A percentile compares a stretch with the other conserved stretches of the same genome.
Conservation (phyloP, 2,113 vertebrate species). For the Tor tambroides region DNA sequence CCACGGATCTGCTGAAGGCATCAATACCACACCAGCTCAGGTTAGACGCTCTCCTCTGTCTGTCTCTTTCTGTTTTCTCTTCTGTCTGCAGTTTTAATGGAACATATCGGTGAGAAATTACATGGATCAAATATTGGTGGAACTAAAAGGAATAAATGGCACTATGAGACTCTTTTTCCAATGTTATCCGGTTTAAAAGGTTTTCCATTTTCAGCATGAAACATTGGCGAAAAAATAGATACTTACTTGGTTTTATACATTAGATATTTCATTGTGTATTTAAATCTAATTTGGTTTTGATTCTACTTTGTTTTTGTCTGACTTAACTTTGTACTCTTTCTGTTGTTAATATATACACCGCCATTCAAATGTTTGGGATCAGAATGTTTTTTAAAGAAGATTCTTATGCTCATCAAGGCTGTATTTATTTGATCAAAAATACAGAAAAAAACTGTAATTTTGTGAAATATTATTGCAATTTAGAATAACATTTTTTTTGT, state of each 20-base stretch:
- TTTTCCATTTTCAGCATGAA: constrained; percentile 22
- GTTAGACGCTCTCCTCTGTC: constrained; percentile 68
- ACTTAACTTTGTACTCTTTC: neutral
- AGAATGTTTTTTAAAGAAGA: too few relatives aligned
- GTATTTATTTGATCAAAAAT: too few relatives aligned
- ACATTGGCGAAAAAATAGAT: neutral
- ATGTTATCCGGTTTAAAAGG: neutral
- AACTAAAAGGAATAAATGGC: constrained; percentile 3
- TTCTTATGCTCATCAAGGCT: too few relatives aligned
- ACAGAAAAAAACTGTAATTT: too few relatives aligned
- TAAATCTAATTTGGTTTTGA: neutral
- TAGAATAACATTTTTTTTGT: too few relatives aligned
- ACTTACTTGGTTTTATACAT: too few relatives aligned
- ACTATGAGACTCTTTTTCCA: neutral
- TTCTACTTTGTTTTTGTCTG: neutral
- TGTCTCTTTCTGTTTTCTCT: neutral
- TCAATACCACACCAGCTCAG: constrained; percentile 87
- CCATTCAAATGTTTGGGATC: too few relatives aligned
- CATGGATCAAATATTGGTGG: neutral
- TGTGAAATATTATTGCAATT: too few relatives aligned
- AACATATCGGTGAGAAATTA: neutral
- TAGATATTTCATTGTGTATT: neutral
- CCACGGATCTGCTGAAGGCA: constrained; percentile 85
- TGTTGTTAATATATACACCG: too few relatives aligned
- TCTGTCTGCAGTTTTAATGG: neutral